Percentiles rank a stretch among this genome's conserved stretches.
phyloP scores from a whole-genome alignment of 2,113 vertebrate species.

The Halichoerus grypus region DNA sequence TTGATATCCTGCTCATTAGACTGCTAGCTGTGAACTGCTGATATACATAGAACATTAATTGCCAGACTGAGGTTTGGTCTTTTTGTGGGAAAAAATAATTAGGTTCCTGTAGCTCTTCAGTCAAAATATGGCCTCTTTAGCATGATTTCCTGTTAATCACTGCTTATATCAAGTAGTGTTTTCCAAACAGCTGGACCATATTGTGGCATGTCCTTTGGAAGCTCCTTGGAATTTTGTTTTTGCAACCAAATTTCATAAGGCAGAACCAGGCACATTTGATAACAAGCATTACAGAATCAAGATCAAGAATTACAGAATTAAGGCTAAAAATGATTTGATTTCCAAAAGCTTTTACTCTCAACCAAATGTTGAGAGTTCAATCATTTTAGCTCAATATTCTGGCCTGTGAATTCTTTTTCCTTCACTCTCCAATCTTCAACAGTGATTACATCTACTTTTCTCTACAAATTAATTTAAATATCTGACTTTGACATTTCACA shows the following conservation, averaged over 20 bases:
- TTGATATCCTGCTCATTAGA: neutral
- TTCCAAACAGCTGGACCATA: neutral
- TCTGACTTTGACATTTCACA: neutral
- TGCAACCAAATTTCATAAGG: neutral
- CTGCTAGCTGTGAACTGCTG: neutral
- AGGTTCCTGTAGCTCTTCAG: neutral
- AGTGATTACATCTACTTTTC: neutral
- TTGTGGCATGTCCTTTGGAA: neutral
- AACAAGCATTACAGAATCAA: neutral
- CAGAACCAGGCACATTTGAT: neutral
- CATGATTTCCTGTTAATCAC: slow-evolving; percentile 15
- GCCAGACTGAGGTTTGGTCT: neutral
- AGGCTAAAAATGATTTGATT: neutral
- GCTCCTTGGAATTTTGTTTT: neutral
- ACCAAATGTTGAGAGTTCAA: neutral
- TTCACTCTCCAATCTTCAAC: neutral
- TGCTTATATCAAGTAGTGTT: neutral
- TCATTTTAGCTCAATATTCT: neutral
- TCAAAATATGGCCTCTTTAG: neutral
- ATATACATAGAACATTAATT: neutral
- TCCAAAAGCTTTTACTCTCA: neutral
- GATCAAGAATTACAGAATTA: neutral
- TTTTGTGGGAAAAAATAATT: slow-evolving; percentile 20
- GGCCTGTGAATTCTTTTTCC: neutral
- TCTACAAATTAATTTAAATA: slow-evolving; percentile 23